Conservation (phyloP, 2,113 vertebrate species). For the Gracilinanus agilis region DNA sequence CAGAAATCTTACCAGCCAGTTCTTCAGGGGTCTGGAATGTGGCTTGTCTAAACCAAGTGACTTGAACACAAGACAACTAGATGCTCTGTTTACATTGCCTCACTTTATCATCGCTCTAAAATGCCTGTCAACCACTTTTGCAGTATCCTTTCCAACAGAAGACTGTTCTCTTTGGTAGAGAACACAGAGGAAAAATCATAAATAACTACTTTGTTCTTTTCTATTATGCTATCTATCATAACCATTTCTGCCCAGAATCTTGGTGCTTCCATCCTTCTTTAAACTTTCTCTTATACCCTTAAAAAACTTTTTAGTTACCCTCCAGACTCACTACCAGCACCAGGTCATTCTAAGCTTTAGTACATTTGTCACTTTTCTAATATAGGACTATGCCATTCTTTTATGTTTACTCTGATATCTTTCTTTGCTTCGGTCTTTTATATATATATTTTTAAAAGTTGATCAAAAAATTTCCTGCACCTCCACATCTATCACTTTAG, state of each 20-base stretch:
- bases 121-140: neutral
- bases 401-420: neutral
- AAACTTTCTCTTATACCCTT: neutral
- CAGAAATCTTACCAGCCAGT: neutral
- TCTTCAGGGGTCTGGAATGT: neutral
- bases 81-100: neutral
- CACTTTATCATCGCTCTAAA: neutral
- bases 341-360: neutral
- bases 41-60: neutral
- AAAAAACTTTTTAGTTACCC: neutral
- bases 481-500: neutral
- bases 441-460: neutral
- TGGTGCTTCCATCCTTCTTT: neutral
- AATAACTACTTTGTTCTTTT: neutral
- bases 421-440: neutral
- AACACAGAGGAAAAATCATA: neutral
- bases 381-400: neutral
- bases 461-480: neutral
- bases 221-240: neutral
- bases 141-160: neutral
- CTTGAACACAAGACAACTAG: neutral
- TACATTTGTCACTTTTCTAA: neutral
- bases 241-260: neutral
- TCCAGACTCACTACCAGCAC: neutral
- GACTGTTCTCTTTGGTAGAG: neutral